phyloP scores from a whole-genome alignment of 2,113 vertebrate species.

The Neodontobutis hainanensis region DNA sequence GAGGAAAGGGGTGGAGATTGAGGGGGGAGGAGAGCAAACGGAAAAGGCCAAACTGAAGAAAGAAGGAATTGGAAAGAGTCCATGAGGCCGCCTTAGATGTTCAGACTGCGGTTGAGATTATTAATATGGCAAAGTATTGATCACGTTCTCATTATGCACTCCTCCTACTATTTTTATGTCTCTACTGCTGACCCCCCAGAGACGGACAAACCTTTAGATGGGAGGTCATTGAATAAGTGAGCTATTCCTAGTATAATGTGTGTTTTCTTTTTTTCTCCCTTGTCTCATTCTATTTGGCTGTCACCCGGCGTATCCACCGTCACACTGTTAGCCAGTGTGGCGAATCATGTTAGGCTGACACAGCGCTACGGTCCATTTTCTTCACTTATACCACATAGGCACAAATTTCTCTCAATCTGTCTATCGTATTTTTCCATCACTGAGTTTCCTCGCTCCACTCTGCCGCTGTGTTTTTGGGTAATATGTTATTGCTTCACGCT shows the following conservation, averaged over 20 bases:
- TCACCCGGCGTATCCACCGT: conserved; percentile 34
- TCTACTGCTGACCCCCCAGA: conserved; percentile 56
- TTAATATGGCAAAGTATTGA: conserved; percentile 72
- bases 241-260: conserved; percentile 4
- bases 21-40: conserved; percentile 23
- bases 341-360: conserved; percentile 62
- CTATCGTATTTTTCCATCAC: conserved; percentile 15
- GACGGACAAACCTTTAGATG: conserved; percentile 49
- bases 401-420: conserved; percentile 11
- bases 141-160: conserved; percentile 63
- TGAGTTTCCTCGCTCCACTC: conserved; percentile 14
- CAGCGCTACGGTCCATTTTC: conserved; percentile 64
- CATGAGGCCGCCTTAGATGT: conserved; percentile 49
- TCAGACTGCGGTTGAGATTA: conserved; percentile 58
- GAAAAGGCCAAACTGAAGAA: conserved; percentile 25
- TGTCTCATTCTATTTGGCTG: conserved; percentile 55
- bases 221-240: conserved; percentile 53
- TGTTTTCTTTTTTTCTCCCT: neutral
- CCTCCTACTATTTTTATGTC: conserved; percentile 53
- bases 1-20: conserved; percentile 63
- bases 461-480: conserved; percentile 35
- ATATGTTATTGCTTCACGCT: conserved; percentile 44
- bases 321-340: conserved; percentile 42
- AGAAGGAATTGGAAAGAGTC: conserved; percentile 36
- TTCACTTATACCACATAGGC: conserved; percentile 39